Base-by-base conservation (phyloP, 2,797 vertebrate genomes). In the Ibycter americanus region DNA sequence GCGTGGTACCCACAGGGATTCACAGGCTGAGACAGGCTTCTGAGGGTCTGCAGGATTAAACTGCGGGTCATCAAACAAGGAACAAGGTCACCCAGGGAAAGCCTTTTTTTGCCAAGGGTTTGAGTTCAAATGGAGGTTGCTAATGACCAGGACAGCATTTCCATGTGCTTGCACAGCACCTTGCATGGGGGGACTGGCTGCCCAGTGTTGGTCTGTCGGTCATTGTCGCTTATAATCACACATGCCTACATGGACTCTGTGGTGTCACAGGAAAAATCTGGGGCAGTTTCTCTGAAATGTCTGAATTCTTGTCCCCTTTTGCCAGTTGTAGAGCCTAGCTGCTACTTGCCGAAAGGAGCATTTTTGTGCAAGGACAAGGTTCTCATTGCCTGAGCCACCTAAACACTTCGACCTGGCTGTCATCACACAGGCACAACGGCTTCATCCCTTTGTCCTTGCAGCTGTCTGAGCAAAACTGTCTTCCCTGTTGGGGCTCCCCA, bases 131-230 rank as follows among this genome's bases (percentile, higher is more conserved):
- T 14, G 16, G 32, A 89, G 52, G 17, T 40, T 76, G 40, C 6
- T 31, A n/a, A 32, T 38, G 68, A 25, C 18, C 32, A 59, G 40
- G 16, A 6, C 23, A 67, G 29, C 2, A 19, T 40, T 84, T 66
- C 59, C n/a, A 25, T 34, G 46, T 27, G 15, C 51, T 55, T 66
- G 23, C 72, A 44, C 12, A 21, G 8, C 31, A 29, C 25, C 21
- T 51, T 36, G 36, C 0, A 0, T 0, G 7, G 25, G 15, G 21
- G 5, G 3, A 21, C 42, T 44, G 46, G 38, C 59, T 73, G 51
- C 42, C 63, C 26, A 46, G 31, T 20, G 4, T 7, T 70, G 32
- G 29, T 44, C 34, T 91, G 1, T 61, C 0, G 0, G 15, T 86
- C n/a, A 47, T 10, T 56, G 8, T 23, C 79, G 61, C 9, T 70